Percentiles rank a stretch among this genome's conserved stretches.
phyloP scores from a whole-genome alignment of 1,140 invertebrate species.

The Elymnias hypermnestra region DNA sequence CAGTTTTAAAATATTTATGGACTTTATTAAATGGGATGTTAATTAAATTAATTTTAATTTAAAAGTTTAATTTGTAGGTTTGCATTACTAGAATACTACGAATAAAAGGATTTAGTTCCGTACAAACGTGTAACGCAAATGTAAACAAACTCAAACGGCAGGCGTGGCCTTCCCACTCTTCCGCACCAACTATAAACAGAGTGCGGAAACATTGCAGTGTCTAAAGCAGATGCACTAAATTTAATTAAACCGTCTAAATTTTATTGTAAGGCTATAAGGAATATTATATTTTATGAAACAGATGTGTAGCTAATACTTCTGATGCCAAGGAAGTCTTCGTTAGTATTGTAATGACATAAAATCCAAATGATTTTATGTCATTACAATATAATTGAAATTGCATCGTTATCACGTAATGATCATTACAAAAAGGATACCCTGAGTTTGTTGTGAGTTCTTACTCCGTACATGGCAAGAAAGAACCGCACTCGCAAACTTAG shows the following conservation, averaged over 20 bases:
- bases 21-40: neutral
- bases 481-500: too few species aligned
- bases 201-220: conserved; percentile 45
- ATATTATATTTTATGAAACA: too few species aligned
- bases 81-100: conserved; percentile 5
- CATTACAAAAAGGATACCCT: too few species aligned
- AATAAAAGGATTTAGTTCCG: conserved; percentile 22
- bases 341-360: too few species aligned
- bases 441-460: too few species aligned
- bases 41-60: neutral
- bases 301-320: too few species aligned
- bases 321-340: too few species aligned
- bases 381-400: too few species aligned
- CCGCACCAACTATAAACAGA: conserved; percentile 61
- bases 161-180: conserved; percentile 53
- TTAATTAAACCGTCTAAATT: conserved; percentile 8
- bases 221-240: conserved; percentile 9
- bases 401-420: too few species aligned
- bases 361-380: too few species aligned
- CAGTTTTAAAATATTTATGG: neutral
- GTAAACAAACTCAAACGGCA: conserved; percentile 31
- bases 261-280: too few species aligned
- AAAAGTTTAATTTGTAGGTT: neutral
- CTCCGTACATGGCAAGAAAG: too few species aligned
- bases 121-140: conserved; percentile 14